Base-by-base conservation (phyloP, 2,113 vertebrate genomes). In the Melanerpes aurifrons region DNA sequence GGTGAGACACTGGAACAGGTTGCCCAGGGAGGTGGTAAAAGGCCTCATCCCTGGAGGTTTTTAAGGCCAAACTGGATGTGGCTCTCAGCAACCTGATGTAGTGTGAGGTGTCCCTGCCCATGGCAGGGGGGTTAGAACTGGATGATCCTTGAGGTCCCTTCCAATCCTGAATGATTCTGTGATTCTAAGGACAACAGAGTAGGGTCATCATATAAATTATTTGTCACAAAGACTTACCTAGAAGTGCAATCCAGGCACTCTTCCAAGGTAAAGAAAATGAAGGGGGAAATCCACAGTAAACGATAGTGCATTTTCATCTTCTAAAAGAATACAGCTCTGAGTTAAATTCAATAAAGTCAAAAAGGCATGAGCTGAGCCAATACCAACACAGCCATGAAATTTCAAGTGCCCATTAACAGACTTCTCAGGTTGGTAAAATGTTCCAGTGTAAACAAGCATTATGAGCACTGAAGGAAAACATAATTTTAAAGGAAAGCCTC, bases 371-470 rank as follows among this genome's bases (percentile, higher is more conserved):
- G 29, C 35, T 83, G 19, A 45, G 62, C 72, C 89, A 92, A 62
- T 61, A 76, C 24, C 35, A 77, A 59, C 31, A 4, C 0, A 8
- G 77, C 78, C 86, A 50, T 88, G 90, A 94, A 93, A 90, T 90
- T 96, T 89, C 79, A 92, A 94, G 94, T 87, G 50, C 63, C 84
- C 63, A 53, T 92, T 95, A 91, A 80, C 62, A 86, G 83, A 89
- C 25, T 86, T 92, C 85, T 95, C 58, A 66, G 74, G 76, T 37
- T 58, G 82, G 14, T 61, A 82, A 87, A 90, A 93, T 70, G 25
- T 90, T 67, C 88, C 28, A 50, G 79, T 94, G 62, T 94, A 94
- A 95, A 92, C 83, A 95, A 92, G 72, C 63, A 91, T 82, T 92
- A 81, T 91, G 24, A 93, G 40, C 86, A 93, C 81, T 80, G 94